Evolutionary conservation across 2,888 invertebrate genomes (phyloP).

Genomic region (Penaeus monodon): DNA sequence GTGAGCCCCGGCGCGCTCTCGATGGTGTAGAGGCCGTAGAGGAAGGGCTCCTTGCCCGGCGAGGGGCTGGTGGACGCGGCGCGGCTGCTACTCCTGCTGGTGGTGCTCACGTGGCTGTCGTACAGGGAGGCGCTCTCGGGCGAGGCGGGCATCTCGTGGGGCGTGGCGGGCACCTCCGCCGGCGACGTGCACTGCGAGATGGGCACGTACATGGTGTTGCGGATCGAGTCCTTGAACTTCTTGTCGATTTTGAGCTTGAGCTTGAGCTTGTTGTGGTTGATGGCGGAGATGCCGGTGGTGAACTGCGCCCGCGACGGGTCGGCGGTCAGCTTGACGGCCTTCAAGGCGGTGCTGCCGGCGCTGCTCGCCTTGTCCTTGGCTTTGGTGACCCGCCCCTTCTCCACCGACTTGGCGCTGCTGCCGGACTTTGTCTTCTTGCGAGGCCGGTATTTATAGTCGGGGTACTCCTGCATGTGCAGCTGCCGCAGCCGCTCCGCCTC

Average conservation of each 20-base stretch:
- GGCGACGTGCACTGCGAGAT: slow-evolving; percentile 64
- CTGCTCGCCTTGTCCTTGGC: slow-evolving; percentile 59
- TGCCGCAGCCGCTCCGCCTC: slow-evolving; percentile 63
- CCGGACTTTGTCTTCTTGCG: slow-evolving; percentile 65
- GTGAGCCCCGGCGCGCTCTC: slow-evolving; percentile 59
- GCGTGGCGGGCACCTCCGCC: slow-evolving; percentile 61
- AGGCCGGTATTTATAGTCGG: slow-evolving; percentile 65
- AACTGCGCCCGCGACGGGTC: slow-evolving; percentile 50
- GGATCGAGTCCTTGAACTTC: slow-evolving; percentile 69
- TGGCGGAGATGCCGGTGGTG: slow-evolving; percentile 53
- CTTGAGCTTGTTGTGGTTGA: slow-evolving; percentile 72
- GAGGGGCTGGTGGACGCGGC: slow-evolving; percentile 45
- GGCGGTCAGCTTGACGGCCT: slow-evolving; percentile 57
- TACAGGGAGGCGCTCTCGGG: slow-evolving; percentile 65
- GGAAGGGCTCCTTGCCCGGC: slow-evolving; percentile 56
- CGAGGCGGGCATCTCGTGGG: slow-evolving; percentile 64
- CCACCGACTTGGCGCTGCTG: slow-evolving; percentile 46
- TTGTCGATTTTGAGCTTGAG: slow-evolving; percentile 75
- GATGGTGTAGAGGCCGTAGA: slow-evolving; percentile 61
- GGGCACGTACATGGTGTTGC: slow-evolving; percentile 61
- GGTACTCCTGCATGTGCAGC: slow-evolving; percentile 65
- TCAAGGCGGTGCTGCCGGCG: slow-evolving; percentile 48
- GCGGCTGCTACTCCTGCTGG: slow-evolving; percentile 50
- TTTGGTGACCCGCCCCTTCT: slow-evolving; percentile 63
- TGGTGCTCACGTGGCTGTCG: slow-evolving; percentile 59